Evolutionary conservation across 2,888 invertebrate species (phyloP).

Genomic region (Blera fallax): DNA sequence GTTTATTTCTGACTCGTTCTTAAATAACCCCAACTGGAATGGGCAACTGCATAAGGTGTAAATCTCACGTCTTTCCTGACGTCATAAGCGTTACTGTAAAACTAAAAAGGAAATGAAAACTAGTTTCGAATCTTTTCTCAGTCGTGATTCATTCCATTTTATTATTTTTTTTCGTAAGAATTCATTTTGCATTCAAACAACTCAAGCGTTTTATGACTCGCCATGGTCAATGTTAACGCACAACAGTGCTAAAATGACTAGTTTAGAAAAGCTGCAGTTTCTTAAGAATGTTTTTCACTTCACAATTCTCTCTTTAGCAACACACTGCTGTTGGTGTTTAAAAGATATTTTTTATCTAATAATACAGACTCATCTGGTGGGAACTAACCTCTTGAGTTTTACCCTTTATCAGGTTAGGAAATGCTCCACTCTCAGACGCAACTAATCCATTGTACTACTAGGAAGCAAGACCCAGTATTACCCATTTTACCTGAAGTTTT

Average conservation of each 20-base stretch:
- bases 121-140: not conserved
- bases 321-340: too few species aligned
- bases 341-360: too few species aligned
- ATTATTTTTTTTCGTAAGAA: not conserved
- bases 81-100: not conserved
- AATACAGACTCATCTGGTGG: too few species aligned
- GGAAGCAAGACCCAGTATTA: too few species aligned
- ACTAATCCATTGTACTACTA: too few species aligned
- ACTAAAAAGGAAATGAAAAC: not conserved
- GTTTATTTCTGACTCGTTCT: too few species aligned
- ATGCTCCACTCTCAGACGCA: too few species aligned
- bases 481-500: too few species aligned
- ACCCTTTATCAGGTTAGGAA: too few species aligned
- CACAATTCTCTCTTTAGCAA: not conserved
- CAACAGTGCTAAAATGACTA: not conserved
- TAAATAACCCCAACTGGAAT: too few species aligned
- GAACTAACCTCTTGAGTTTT: too few species aligned
- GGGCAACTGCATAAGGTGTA: too few species aligned
- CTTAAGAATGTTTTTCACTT: not conserved
- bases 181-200: not conserved
- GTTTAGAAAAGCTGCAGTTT: not conserved
- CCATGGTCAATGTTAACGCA: not conserved
- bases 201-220: not conserved
- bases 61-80: not conserved
- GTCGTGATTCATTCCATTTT: not conserved